A percentile compares a stretch with the other conserved stretches of the same genome.
Evolutionary conservation across 64 coral and sea anemone species (phyloP).

Genomic region (Acropora yongei): DNA sequence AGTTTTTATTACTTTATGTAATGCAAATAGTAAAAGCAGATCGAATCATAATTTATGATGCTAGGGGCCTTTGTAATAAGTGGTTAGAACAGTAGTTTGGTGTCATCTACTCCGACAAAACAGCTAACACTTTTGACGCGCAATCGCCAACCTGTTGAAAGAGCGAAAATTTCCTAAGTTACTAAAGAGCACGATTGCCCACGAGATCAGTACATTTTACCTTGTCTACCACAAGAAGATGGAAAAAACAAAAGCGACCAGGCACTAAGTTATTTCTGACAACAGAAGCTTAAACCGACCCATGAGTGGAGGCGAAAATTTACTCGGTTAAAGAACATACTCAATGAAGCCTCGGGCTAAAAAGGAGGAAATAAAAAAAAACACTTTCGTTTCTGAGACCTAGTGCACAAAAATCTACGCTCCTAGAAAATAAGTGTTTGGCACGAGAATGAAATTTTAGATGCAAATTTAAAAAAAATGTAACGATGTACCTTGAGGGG

Average conservation of each 20-base stretch:
- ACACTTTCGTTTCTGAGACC: no score
- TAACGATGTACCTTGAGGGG: slow-evolving; percentile 53
- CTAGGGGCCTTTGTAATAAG: neutral
- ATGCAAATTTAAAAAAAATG: neutral
- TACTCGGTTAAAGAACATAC: neutral
- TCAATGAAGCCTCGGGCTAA: neutral
- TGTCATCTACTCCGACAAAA: neutral
- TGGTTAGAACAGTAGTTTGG: neutral
- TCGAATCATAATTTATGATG: neutral
- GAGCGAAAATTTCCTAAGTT: neutral
- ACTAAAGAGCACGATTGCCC: neutral
- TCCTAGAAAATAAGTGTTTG: no score
- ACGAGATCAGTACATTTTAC: neutral
- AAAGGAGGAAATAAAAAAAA: no score
- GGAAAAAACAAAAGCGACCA: no score
- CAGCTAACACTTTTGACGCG: slow-evolving; percentile 38
- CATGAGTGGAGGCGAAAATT: no score
- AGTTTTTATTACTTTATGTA: neutral
- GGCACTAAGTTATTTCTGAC: no score
- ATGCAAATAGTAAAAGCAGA: neutral
- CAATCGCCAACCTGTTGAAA: slow-evolving; percentile 40
- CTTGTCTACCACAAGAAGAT: neutral
- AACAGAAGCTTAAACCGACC: no score
- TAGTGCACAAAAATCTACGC: no score
- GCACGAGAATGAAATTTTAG: no score